Evolutionary conservation across 92 coral and sea anemone genomes (phyloP), one percentile per base, ranked within the genome.

Genomic region (Epizoanthus stellaris): DNA sequence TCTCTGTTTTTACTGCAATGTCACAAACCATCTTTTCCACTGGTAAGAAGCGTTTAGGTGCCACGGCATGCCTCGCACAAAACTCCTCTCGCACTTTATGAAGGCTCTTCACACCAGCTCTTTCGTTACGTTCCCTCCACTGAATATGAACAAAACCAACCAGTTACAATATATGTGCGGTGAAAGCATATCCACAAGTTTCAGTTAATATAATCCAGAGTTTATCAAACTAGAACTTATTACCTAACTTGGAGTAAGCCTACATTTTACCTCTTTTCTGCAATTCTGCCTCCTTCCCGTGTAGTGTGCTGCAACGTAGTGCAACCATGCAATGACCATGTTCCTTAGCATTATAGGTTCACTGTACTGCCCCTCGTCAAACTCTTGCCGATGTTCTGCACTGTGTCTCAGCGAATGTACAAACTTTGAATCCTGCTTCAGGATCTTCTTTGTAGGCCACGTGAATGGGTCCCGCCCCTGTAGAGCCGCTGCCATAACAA

Each of bases 401-500:
- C 82, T 77, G 36, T 77, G 82, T 65, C 45, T 60, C 19, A 77
- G 82, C 7, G 82, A 77, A 16, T 39, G 71, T 47, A 77, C 82
- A 77, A 77, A 77, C 45, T 38, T 60, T 38, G 70, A 30, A 34
- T 77, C 82, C 43, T 77, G 36, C 49, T 77, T 77, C 70, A 77
- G 5, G 38, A 77, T 77, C 70, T 61, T 77, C 56, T 77, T 77
- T 10, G 82, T 77, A 19, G 82, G 82, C 82, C 82, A 77, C 5
- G 82, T 77, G 56, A 77, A 60, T 4, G 82, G 87, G n/a, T 71
- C 76, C 68, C 53, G 66, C 8, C 36, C 70, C 42, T 77, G 85
- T 16, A 86, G 76, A 9, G 86, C 40, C 1, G 89, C 89, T 7
- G 89, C 89, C 79, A 86, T 86, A 16, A 86, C 86, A 12, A 86